A percentile compares a stretch with the other conserved stretches of the same genome.
Evolutionary conservation across 2,888 invertebrate species (phyloP).

Genomic region (Lycocerus yunnanus): DNA sequence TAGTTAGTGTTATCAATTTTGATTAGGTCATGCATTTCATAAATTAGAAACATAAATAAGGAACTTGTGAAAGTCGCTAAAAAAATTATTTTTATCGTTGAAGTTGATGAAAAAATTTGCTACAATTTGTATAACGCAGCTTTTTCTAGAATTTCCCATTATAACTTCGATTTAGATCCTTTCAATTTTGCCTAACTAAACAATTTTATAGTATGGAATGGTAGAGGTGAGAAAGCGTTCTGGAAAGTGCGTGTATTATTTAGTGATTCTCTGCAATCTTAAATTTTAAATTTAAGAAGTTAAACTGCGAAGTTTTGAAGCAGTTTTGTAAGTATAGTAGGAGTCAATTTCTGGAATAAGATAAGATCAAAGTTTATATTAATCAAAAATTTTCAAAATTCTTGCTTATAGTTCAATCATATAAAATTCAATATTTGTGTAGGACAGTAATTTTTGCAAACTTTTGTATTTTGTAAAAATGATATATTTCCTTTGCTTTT

Average conservation of each 20-base stretch:
- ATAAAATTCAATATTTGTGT: no score
- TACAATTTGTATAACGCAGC: not conserved
- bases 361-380: no score
- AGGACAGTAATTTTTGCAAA: no score
- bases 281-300: not conserved
- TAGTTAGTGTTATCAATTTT: not conserved
- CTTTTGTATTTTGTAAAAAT: no score
- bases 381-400: no score
- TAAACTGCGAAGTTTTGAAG: not conserved
- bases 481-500: no score
- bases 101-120: not conserved
- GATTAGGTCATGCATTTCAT: not conserved
- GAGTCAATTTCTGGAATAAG: not conserved
- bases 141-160: not conserved
- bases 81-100: not conserved
- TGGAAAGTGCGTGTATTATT: not conserved
- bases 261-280: not conserved
- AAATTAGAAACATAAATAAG: not conserved
- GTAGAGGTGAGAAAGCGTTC: not conserved
- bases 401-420: no score
- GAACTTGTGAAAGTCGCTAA: not conserved
- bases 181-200: not conserved
- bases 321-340: not conserved
- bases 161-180: not conserved
- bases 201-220: not conserved